These are phyloP conservation scores for Chrysoperla carnea DNA, from an alignment of 1,140 invertebrate species.

Conservation along the genomic window DNA sequence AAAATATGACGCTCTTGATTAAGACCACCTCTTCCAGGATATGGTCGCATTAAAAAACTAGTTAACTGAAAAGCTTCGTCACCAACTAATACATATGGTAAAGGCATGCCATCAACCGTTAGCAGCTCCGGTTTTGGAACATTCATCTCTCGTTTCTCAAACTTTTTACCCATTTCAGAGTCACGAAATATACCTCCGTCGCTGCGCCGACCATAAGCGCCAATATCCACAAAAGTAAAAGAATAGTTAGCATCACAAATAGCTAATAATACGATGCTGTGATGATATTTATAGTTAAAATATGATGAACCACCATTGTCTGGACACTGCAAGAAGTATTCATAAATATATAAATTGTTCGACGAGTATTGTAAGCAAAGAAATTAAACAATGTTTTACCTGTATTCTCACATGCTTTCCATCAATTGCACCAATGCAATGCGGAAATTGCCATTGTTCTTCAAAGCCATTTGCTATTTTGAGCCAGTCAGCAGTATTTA, in stretches of 20 bases:
- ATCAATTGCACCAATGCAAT: conserved; percentile 9
- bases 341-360: neutral
- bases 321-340: conserved; percentile 10
- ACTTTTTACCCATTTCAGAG: conserved; percentile 7
- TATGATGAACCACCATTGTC: conserved; percentile 15
- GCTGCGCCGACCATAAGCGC: conserved; percentile 13
- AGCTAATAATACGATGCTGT: conserved; percentile 21
- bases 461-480: conserved; percentile 7
- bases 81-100: conserved; percentile 21
- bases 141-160: conserved; percentile 7
- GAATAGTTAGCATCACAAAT: conserved; percentile 20
- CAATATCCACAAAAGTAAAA: conserved; percentile 21
- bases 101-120: conserved; percentile 2
- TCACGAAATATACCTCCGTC: conserved; percentile 17
- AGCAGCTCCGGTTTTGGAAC: conserved; percentile 9
- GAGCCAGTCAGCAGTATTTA: conserved; percentile 5
- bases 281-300: conserved; percentile 22
- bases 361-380: neutral
- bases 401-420: conserved; percentile 8
- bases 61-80: conserved; percentile 29
- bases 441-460: conserved; percentile 8
- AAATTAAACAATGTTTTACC: conserved; percentile 1
- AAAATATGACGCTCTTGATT: conserved; percentile 17
- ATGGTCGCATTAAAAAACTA: conserved; percentile 25
- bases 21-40: conserved; percentile 13